A percentile compares a stretch with the other conserved stretches of the same genome.
Evolutionary conservation across 2,797 vertebrate genomes (phyloP).

Genomic region (Anguilla marmorata): DNA sequence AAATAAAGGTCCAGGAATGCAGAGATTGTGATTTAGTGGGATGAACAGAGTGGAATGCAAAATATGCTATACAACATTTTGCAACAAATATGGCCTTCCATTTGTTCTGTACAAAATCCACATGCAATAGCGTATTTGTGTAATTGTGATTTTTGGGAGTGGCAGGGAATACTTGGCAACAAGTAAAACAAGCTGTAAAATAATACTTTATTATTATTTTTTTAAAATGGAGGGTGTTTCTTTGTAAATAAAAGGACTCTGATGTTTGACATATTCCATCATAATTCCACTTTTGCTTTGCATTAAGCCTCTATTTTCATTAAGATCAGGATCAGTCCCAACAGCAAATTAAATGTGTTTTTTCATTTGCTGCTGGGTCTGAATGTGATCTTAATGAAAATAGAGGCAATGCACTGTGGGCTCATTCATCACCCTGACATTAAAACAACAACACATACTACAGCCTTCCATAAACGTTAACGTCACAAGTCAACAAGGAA

Average conservation of each 20-base stretch:
- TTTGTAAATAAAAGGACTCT: not conserved
- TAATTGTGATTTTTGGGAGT: not conserved
- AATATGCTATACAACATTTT: not conserved
- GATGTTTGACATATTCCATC: not conserved
- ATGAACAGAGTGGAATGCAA: not conserved
- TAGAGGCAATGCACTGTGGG: not conserved
- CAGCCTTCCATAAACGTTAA: not conserved
- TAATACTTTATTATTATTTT: not conserved
- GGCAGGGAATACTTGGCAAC: not conserved
- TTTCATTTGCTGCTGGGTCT: not conserved
- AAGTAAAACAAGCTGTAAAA: not conserved
- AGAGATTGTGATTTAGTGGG: not conserved
- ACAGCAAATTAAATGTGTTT: too few relatives aligned
- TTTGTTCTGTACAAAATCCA: not conserved
- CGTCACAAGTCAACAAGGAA: not conserved
- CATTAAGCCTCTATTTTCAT: not conserved
- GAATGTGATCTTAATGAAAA: not conserved
- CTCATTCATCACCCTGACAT: not conserved
- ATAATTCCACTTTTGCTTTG: not conserved
- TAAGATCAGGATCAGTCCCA: too few relatives aligned
- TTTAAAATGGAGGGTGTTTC: not conserved
- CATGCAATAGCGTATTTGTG: not conserved
- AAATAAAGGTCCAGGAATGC: not conserved
- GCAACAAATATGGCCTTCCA: not conserved
- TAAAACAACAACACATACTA: not conserved